Evolutionary conservation across 2,888 invertebrate species (phyloP).

Genomic region (Perizoma flavofasciatum): DNA sequence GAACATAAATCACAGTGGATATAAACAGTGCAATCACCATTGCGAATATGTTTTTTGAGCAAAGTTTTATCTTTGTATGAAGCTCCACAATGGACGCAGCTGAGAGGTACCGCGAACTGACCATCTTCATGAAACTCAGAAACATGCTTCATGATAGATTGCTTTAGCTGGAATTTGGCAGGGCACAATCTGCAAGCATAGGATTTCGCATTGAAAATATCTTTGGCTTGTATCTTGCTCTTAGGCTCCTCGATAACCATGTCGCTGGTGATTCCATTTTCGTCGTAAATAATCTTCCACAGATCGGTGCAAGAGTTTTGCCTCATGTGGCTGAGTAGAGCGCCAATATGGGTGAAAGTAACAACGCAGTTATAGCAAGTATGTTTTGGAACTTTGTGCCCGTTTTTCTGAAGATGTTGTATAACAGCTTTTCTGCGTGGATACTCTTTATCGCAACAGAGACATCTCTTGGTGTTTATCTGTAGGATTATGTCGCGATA

Average conservation of each 20-base stretch:
- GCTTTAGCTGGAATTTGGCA: conserved; percentile 79
- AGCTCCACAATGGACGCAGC: conserved; percentile 74
- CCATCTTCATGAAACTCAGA: conserved; percentile 79
- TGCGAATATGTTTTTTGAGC: conserved; percentile 78
- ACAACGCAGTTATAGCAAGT: conserved; percentile 86
- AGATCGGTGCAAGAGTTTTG: conserved; percentile 76
- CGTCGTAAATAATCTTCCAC: conserved; percentile 79
- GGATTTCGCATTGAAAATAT: conserved; percentile 78
- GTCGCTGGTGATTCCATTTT: conserved; percentile 77
- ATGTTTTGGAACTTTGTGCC: conserved; percentile 84
- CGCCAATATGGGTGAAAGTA: conserved; percentile 81
- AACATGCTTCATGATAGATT: conserved; percentile 80
- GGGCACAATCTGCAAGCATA: conserved; percentile 80
- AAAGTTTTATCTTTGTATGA: conserved; percentile 74
- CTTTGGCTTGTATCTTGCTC: conserved; percentile 73
- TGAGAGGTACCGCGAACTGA: conserved; percentile 68
- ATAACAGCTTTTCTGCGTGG: conserved; percentile 80
- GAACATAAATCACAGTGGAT: conserved; percentile 81
- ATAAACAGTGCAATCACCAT: conserved; percentile 84
- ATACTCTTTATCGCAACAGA: conserved; percentile 76
- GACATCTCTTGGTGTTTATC: conserved; percentile 77
- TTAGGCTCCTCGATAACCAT: conserved; percentile 73
- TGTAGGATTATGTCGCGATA: conserved; percentile 77
- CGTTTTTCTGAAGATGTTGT: conserved; percentile 81
- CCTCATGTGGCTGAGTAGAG: conserved; percentile 79